Conservation (phyloP, 2,113 vertebrate genomes). For the Buteo buteo region DNA sequence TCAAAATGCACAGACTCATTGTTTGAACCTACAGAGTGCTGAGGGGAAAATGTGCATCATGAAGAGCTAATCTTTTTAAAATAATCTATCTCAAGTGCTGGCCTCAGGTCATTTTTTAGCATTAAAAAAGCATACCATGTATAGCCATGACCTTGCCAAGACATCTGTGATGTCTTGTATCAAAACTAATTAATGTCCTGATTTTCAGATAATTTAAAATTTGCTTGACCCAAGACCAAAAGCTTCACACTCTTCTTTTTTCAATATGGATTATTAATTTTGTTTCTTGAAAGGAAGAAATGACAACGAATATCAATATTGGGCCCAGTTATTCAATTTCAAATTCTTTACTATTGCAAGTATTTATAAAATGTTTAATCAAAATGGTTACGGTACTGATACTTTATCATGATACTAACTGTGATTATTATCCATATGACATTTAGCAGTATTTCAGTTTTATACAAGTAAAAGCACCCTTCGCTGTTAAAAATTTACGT, state of each 20-base stretch:
- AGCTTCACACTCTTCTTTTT: not conserved
- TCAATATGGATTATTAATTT: not conserved
- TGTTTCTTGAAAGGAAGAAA: not conserved
- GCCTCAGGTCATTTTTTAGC: not conserved
- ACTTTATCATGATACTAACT: not conserved
- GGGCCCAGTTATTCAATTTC: not conserved
- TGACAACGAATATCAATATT: not conserved
- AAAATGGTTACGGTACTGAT: not conserved
- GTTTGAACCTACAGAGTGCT: not conserved
- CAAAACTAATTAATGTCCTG: not conserved
- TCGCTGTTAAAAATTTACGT: not conserved
- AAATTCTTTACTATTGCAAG: not conserved
- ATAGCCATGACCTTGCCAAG: not conserved
- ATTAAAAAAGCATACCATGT: not conserved
- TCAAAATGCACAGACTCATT: not conserved
- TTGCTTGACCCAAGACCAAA: not conserved
- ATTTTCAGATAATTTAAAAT: not conserved
- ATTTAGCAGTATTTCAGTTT: not conserved
- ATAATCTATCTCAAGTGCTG: slow-evolving; percentile 5
- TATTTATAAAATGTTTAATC: not conserved
- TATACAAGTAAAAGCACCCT: not conserved
- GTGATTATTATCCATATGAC: not conserved
- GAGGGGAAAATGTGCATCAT: not conserved
- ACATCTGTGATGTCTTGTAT: not conserved
- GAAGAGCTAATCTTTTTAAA: not conserved